Evolutionary conservation across 2,888 invertebrate genomes (phyloP), one percentile per base, ranked within the genome.

Genomic region (Rosalia funebris): DNA sequence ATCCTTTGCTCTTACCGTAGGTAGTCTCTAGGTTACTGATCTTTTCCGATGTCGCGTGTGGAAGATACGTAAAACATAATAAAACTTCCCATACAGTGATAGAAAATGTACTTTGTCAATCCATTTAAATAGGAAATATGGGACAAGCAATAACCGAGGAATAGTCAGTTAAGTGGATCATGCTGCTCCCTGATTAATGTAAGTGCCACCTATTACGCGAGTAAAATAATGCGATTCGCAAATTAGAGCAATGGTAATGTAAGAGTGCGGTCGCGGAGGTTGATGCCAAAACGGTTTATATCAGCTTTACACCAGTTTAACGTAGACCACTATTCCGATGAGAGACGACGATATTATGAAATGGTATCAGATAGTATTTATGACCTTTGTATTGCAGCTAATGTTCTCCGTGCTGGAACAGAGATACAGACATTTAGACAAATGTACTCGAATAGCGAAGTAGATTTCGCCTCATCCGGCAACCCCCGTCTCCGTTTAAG

Each of bases 381-480:
- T 53, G 57, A 57, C 69, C 60, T 71, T 72, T 73, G 70, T 74
- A 72, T 71, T 66, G 68, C 65, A 67, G 66, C 69, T 75, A 76
- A 74, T 72, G 73, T 72, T 71, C 72, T 68, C 64, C 67, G 70
- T 70, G 66, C 60, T 69, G 72, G 71, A 71, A 72, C 73, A 53
- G 53, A 53, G 53, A 71, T 66, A 73, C 70, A 71, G 68, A 73
- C 70, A 72, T 72, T 72, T 72, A 75, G 75, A 75, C 73, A 74
- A 73, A 62, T 71, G 65, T 75, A 77, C 73, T 73, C 63, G 70
- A 69, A 71, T 66, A 60, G 64, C 66, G 68, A 59, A 73, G 73
- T 72, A 71, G 75, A 72, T 75, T 73, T 74, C 66, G 67, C 63
- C 68, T 70, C 72, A 74, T 73, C 71, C 73, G 70, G 57, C 57